Conservation (phyloP, 2,797 vertebrate genomes). For the Xiphophorus birchmanni region DNA sequence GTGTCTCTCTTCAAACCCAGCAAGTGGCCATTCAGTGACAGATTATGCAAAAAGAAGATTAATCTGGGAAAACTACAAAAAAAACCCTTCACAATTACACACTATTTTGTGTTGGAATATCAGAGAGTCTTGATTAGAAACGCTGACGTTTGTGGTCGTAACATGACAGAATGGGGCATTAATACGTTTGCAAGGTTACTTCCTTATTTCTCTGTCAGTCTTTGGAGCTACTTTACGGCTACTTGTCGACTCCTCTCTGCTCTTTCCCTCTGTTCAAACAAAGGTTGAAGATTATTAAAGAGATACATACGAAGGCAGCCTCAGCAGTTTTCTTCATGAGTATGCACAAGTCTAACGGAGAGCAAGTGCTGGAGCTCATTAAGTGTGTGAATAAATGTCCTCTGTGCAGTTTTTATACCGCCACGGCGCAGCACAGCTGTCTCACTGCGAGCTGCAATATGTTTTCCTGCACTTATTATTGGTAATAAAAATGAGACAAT, state of each 20-base stretch:
- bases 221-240: slow-evolving; percentile 2
- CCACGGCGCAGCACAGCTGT: not conserved
- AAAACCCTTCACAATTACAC: not conserved
- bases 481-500: slow-evolving; percentile 17
- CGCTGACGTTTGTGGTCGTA: not conserved
- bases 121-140: not conserved
- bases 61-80: not conserved
- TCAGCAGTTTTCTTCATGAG: not conserved
- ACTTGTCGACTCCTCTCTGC: not conserved
- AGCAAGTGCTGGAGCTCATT: slow-evolving; percentile 2
- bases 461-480: slow-evolving; percentile 6
- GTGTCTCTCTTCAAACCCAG: not conserved
- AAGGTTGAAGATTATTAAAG: not conserved
- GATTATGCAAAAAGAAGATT: not conserved
- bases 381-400: slow-evolving; percentile 10
- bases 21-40: not conserved
- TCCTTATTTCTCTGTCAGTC: not conserved
- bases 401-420: slow-evolving; percentile 8
- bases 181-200: not conserved
- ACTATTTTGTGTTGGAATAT: not conserved
- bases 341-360: not conserved
- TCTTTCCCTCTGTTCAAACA: not conserved
- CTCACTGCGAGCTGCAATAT: slow-evolving; percentile 2
- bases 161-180: not conserved
- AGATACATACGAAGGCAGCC: not conserved